Percentiles rank a stretch among this genome's conserved stretches.
These are phyloP conservation scores for Metellina segmentata DNA, from an alignment of 2,888 invertebrate species.

Conservation along the genomic window DNA sequence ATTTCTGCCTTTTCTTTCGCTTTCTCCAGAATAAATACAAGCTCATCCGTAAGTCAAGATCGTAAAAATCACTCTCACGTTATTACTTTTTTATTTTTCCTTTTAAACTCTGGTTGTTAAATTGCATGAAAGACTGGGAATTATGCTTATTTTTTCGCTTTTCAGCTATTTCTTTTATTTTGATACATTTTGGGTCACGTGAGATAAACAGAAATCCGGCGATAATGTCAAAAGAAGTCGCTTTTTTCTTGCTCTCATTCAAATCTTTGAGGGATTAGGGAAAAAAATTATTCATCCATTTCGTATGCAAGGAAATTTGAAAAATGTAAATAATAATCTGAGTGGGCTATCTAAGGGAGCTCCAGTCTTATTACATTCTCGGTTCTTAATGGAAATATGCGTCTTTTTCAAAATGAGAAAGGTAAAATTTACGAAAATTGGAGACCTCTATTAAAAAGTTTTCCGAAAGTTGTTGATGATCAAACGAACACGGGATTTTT, in stretches of 20 bases:
- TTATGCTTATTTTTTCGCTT: neutral
- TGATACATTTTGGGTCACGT: neutral
- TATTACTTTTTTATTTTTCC: neutral
- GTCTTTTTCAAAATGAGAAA: neutral
- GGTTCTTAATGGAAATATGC: neutral
- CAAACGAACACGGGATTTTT: neutral
- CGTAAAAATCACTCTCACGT: neutral
- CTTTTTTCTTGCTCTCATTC: neutral
- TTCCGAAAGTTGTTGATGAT: neutral
- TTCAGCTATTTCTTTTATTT: neutral
- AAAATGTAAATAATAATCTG: neutral
- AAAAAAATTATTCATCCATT: neutral
- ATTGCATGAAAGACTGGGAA: neutral
- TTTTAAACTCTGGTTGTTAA: conserved; percentile 7
- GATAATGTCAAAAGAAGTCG: neutral
- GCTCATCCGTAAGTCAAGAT: neutral
- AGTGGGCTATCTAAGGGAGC: neutral
- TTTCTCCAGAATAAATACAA: conserved; percentile 2
- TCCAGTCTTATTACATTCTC: neutral
- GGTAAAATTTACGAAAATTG: neutral
- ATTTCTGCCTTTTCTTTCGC: neutral
- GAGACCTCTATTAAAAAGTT: neutral
- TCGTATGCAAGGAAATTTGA: neutral
- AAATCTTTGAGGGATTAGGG: neutral
- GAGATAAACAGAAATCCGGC: neutral